Conservation (phyloP, 2,113 vertebrate species). For the Mystacornis crossleyi region DNA sequence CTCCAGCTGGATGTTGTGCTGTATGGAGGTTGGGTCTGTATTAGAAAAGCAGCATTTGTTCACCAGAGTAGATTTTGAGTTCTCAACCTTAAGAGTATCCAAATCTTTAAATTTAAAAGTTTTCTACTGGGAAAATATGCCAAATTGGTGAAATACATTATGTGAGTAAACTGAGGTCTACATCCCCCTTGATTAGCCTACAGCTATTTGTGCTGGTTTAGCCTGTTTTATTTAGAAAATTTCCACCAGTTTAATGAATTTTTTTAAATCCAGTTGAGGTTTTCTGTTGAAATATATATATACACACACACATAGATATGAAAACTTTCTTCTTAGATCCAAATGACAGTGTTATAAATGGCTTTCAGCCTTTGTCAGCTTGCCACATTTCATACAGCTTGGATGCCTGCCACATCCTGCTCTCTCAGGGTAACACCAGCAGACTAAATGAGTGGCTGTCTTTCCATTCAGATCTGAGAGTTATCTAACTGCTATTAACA, state of each 20-base stretch:
- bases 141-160: background rate
- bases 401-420: background rate
- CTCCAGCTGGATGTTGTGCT: background rate
- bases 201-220: background rate
- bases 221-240: background rate
- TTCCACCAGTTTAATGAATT: background rate
- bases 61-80: background rate
- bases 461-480: background rate
- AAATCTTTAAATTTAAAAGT: background rate
- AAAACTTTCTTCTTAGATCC: background rate
- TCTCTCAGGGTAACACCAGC: background rate
- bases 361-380: background rate
- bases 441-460: background rate
- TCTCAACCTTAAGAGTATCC: background rate
- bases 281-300: background rate
- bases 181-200: background rate
- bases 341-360: background rate
- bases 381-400: background rate
- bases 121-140: background rate
- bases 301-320: accelerated
- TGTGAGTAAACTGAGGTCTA: background rate
- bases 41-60: background rate
- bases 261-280: background rate
- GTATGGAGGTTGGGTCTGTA: background rate
- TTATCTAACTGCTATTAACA: background rate